Conservation (phyloP, 2,113 vertebrate genomes). For the Ivindomyrus marchei region DNA sequence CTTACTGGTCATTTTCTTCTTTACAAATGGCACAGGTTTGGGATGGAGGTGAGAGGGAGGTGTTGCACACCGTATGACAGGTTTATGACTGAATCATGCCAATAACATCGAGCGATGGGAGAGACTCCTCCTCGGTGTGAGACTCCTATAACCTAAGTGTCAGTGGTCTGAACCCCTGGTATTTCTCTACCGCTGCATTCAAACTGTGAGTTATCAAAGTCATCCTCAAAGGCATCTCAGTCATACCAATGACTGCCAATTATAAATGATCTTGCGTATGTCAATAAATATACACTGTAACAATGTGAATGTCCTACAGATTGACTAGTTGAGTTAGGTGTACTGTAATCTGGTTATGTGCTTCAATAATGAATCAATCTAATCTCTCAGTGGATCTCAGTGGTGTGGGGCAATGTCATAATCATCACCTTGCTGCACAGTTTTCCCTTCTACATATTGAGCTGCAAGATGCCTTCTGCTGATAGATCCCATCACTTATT, state of each 20-base stretch:
- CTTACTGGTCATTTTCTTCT: background rate
- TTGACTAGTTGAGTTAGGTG: background rate
- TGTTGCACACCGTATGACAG: background rate
- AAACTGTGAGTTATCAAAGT: background rate
- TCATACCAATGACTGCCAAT: background rate
- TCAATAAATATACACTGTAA: background rate
- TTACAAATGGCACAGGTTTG: background rate
- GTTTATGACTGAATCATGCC: background rate
- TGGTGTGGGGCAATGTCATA: background rate
- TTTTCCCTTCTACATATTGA: background rate
- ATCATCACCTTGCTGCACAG: background rate
- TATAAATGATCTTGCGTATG: background rate
- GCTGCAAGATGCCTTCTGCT: background rate
- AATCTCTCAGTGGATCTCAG: background rate
- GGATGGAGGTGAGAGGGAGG: background rate
- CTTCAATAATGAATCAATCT: background rate
- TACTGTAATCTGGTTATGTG: slow-evolving; percentile 1
- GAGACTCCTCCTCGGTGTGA: too few relatives aligned
- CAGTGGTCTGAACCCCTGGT: background rate
- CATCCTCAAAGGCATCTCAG: background rate
- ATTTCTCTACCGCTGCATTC: background rate
- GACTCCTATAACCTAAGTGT: background rate
- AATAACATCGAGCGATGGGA: background rate
- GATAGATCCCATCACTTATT: background rate
- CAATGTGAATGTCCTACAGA: background rate